These are phyloP conservation scores for Catostylus mosaicus DNA, from an alignment of 30 jellyfish, hydroid and myxozoan genomes.

Conservation along the genomic window DNA sequence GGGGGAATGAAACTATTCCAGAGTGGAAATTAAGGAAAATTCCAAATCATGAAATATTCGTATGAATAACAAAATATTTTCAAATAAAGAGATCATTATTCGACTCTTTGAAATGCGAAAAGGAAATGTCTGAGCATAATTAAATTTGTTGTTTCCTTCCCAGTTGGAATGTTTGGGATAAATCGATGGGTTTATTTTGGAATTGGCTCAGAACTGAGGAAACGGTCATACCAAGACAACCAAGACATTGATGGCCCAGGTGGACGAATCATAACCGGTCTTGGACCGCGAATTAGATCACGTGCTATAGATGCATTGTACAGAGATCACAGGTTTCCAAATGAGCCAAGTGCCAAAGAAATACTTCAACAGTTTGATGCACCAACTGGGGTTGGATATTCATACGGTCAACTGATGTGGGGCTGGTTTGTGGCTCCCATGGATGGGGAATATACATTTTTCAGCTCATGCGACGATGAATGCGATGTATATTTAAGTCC, in stretches of 20 bases:
- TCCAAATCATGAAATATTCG: no score
- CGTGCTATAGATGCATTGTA: slow-evolving; percentile 93
- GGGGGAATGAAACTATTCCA: no score
- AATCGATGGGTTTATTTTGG: slow-evolving; percentile 90
- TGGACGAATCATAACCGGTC: slow-evolving; percentile 50
- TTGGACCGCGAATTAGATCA: slow-evolving; percentile 42
- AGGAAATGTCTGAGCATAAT: no score
- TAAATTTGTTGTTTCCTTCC: no score
- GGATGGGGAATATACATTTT: slow-evolving; percentile 97
- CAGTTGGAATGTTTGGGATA: slow-evolving; percentile 71
- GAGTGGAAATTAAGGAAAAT: no score
- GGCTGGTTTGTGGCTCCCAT: slow-evolving; percentile 98
- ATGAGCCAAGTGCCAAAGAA: slow-evolving; percentile 96
- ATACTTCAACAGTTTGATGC: slow-evolving; percentile 88
- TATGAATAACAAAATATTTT: no score
- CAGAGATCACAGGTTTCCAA: slow-evolving; percentile 91
- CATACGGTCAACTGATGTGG: slow-evolving; percentile 94
- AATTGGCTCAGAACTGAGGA: slow-evolving; percentile 52
- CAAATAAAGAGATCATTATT: no score
- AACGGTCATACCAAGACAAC: slow-evolving; percentile 56
- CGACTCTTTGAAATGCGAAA: no score
- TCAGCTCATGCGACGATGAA: slow-evolving; percentile 98
- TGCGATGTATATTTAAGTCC: slow-evolving; percentile 96
- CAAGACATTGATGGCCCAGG: slow-evolving; percentile 85
- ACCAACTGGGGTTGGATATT: slow-evolving; percentile 96